Evolutionary conservation across 2,797 vertebrate genomes (phyloP), one percentile per base, ranked within the genome.

Genomic region (Sylvia borin): DNA sequence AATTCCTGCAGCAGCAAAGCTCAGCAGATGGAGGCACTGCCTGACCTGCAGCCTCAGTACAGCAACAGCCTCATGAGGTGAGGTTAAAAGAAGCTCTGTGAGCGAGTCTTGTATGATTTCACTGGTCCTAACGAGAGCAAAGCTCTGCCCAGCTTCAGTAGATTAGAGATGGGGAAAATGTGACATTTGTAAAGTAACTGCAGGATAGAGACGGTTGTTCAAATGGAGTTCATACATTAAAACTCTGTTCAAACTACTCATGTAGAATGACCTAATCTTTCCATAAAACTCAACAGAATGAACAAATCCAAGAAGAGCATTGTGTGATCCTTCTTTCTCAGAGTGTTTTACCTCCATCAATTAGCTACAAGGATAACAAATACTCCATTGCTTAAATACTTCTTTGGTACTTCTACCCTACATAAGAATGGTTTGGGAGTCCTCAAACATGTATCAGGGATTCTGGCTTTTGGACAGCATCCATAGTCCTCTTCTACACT

Each of bases 171-270:
- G 12, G 8, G 9, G 24, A 8, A 66, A 76, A 70, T 3, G 6
- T 76, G n/a, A 79, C 11, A 11, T 65, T 54, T 62, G 8, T 16
- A 47, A 88, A 70, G 25, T 12, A 11, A 34, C 16, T 60, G 34
- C 29, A 65, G 62, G 78, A 43, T 20, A 71, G 29, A 71, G 82
- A 62, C n/a, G 1, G 25, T 54, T 82, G 25, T 51, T 54, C 18
- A 84, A 73, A 61, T 42, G 14, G 10, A 50, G 50, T 48, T 91
- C 20, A 45, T 48, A 22, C 21, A 16, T 6, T 72, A 75, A 50
- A 81, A 72, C 17, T 65, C 1, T 55, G 38, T 90, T 47, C 42
- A 72, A 84, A 42, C 3, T 1, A 0, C 31, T 57, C 1, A 0
- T 29, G 11, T 57, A 50, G 29, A 53, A 71, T 27, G 54, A 83